Evolutionary conservation across 2,797 vertebrate genomes (phyloP), one percentile per base, ranked within the genome.

Genomic region (Squalus acanthias): DNA sequence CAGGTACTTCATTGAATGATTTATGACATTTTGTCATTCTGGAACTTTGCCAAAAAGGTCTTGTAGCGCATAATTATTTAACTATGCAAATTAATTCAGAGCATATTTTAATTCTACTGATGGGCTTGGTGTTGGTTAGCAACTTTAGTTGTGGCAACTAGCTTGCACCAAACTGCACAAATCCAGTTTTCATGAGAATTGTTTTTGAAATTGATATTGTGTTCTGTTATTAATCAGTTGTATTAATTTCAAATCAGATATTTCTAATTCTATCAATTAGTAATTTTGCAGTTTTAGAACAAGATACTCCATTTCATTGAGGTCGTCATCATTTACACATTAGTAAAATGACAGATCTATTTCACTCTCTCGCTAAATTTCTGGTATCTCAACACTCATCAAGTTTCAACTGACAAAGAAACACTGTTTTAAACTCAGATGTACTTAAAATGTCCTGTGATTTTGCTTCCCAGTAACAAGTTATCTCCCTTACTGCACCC

Each of bases 31-130:
- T 74, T 95, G n/a, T 95, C 93, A 72, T 29, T 50, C 69, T 95
- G 93, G 93, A 95, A 50, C 46, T 95, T 95, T 33, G 69, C 69
- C 93, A 95, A 69, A 95, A 72, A 72, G 70, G 67, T 74, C 93
- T 72, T 74, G 69, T 6, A 29, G 69, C 17, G 67, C 69, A 95
- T 72, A 95, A 72, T 72, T 72, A 95, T 72, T 95, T 72, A 70
- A 95, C n/a, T 70, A 70, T 95, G 92, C 8, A 95, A 95, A 95
- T 95, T 72, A 95, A 74, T 72, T 95, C 93, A 74, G 93, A 50
- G 67, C 67, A 33, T 69, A 95, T 95, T 72, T 95, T 95, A 95
- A 26, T 46, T 53, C 50, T 39, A 17, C 69, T 53, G 24, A 74
- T 50, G 69, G 69, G 20, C 20, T 26, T 29, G 2, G 69, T 95